Evolutionary conservation across 2,797 vertebrate species (phyloP), one percentile per base, ranked within the genome.

Genomic region (Megaceryle alcyon): DNA sequence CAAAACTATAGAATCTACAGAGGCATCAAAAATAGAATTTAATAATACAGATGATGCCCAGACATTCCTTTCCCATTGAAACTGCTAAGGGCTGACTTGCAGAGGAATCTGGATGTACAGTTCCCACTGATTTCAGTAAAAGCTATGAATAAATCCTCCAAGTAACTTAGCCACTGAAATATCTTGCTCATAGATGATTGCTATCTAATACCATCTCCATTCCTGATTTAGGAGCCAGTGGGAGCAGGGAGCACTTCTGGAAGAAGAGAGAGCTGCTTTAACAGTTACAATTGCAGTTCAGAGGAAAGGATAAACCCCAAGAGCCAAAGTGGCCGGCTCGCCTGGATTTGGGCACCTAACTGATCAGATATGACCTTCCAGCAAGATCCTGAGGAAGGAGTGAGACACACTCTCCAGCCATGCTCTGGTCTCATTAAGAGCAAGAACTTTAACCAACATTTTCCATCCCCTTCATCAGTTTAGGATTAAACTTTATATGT

Each of bases 11-110:
- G 94, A 94, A 93, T 65, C 88, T 90, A 80, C 4, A 4, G 71
- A 92, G 23, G 51, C 60, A 95, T 88, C 43, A 82, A 76, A 95
- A 84, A 92, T 90, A 90, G 91, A 94, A 91, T 71, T 53, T 92
- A 94, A 81, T 91, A 86, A 79, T 65, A 61, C 25, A 86, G 80
- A 92, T 80, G 77, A 96, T 93, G 35, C 51, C 59, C 66, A 90
- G 90, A 81, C 66, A 86, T 92, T 88, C 54, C 77, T 88, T 86
- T 85, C 63, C 51, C 56, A 61, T 16, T 59, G 48, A 82, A 94
- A 82, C 46, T 82, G 63, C 33, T 73, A 63, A 49, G 5, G 53
- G 21, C 61, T 82, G 77, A 53, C 51, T 77, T 68, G 56, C 51
- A 92, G 70, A 86, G 77, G 51, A 88, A 63, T 79, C 63, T 68